These are phyloP conservation scores for Cantharis lateralis DNA, from an alignment of 2,888 invertebrate genomes.

Conservation along the genomic window DNA sequence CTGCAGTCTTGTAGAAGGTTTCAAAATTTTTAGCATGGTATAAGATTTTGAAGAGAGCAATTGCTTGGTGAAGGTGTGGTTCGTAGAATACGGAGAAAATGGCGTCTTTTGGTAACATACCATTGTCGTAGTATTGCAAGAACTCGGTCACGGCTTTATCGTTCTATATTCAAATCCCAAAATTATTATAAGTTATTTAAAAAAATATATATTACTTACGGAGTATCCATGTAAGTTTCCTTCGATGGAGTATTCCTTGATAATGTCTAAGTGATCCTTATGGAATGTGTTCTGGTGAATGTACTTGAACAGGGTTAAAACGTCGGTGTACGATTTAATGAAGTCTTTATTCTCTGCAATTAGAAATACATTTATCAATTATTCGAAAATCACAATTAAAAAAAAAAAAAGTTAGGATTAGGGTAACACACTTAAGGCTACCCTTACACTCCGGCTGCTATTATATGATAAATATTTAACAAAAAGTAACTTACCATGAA, in stretches of 20 bases:
- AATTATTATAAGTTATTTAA: neutral
- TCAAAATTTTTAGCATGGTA: conserved; percentile 72
- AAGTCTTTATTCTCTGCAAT: conserved; percentile 2
- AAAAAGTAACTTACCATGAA: conserved; percentile 49
- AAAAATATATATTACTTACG: conserved; percentile 20
- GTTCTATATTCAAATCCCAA: conserved; percentile 53
- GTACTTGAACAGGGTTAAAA: conserved; percentile 47
- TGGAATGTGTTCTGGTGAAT: conserved; percentile 40
- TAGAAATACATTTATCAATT: neutral
- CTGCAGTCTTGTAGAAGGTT: conserved; percentile 70
- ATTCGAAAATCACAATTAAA: no score
- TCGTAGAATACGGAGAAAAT: conserved; percentile 67
- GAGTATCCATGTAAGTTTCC: conserved; percentile 56
- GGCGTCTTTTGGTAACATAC: conserved; percentile 63
- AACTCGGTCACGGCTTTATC: conserved; percentile 63
- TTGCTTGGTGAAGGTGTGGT: conserved; percentile 65
- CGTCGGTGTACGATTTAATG: conserved; percentile 43
- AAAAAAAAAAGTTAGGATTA: no score
- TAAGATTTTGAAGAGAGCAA: conserved; percentile 68
- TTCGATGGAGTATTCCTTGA: conserved; percentile 56
- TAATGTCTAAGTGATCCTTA: conserved; percentile 59
- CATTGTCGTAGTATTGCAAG: conserved; percentile 60
- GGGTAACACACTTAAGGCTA: no score
- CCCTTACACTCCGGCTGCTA: no score
- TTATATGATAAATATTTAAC: no score